Conservation (phyloP, 2,797 vertebrate species). For the Enteromius unitaeniatus region DNA sequence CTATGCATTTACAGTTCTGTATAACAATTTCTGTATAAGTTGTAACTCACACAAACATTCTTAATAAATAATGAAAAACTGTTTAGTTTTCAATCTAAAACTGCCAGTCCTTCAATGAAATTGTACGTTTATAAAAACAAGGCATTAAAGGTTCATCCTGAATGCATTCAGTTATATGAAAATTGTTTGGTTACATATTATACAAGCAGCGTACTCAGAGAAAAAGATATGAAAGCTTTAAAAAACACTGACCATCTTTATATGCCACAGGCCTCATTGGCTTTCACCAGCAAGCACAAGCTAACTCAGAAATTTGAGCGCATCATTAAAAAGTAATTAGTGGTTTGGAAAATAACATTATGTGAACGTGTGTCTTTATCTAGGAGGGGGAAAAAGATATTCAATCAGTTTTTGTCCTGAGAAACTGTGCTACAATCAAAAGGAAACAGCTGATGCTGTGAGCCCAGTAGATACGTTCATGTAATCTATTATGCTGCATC, state of each 20-base stretch:
- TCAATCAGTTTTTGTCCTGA: constrained; percentile 13
- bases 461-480: constrained; percentile 5
- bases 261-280: constrained; percentile 49
- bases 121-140: background rate
- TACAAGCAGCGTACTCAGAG: background rate
- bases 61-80: background rate
- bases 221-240: constrained; percentile 49
- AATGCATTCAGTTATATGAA: constrained; percentile 3
- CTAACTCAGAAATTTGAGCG: constrained; percentile 42
- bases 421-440: constrained; percentile 16
- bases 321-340: constrained; percentile 59
- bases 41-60: constrained; percentile 11
- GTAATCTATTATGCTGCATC: constrained; percentile 29
- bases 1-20: constrained; percentile 7
- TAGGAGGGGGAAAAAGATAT: constrained; percentile 44
- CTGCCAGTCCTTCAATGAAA: background rate
- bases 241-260: constrained; percentile 49
- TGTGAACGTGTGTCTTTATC: constrained; percentile 51
- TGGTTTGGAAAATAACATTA: constrained; percentile 53
- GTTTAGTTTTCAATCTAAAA: background rate
- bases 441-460: constrained; percentile 23
- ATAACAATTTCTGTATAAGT: constrained; percentile 7
- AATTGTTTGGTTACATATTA: background rate
- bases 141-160: background rate
- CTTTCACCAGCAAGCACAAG: constrained; percentile 52